A percentile compares a stretch with the other conserved stretches of the same genome.
phyloP scores from a whole-genome alignment of 2,888 invertebrate species.

The Drosophila tripunctata region DNA sequence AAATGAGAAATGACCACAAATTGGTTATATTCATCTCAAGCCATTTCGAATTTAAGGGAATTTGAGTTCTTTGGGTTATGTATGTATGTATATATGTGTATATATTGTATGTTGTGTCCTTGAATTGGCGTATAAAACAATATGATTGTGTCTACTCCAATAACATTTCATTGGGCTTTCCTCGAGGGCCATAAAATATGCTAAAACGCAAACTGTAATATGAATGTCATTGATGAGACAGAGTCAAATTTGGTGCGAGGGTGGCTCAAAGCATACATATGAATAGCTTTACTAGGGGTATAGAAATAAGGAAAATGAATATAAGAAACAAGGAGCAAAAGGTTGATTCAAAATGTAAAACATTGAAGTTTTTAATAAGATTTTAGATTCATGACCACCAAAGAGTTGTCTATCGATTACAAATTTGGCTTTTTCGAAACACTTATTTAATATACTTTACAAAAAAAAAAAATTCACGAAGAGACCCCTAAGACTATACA shows the following conservation, averaged over 20 bases:
- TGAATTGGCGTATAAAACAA: slow-evolving; percentile 53
- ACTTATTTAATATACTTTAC: no score
- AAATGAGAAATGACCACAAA: slow-evolving; percentile 72
- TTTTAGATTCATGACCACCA: no score
- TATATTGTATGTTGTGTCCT: slow-evolving; percentile 25
- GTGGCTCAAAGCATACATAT: not conserved
- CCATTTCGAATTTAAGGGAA: not conserved
- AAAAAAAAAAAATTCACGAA: no score
- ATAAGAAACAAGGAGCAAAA: no score
- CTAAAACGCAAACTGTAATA: slow-evolving; percentile 43
- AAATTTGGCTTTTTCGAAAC: no score
- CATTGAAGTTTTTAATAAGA: no score
- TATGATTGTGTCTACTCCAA: slow-evolving; percentile 46
- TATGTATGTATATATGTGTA: slow-evolving; percentile 7
- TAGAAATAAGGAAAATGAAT: not conserved
- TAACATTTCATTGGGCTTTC: slow-evolving; percentile 49
- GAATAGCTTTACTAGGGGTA: not conserved
- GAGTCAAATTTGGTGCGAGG: slow-evolving; percentile 26
- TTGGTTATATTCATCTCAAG: slow-evolving; percentile 39
- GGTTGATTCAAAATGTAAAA: no score
- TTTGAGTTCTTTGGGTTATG: slow-evolving; percentile 2
- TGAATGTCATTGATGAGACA: slow-evolving; percentile 34
- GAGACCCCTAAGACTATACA: no score
- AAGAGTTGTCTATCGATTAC: no score
- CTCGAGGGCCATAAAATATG: slow-evolving; percentile 60